These are phyloP conservation scores for Drosophila paramelanica DNA, from an alignment of 2,888 invertebrate genomes.

Conservation along the genomic window DNA sequence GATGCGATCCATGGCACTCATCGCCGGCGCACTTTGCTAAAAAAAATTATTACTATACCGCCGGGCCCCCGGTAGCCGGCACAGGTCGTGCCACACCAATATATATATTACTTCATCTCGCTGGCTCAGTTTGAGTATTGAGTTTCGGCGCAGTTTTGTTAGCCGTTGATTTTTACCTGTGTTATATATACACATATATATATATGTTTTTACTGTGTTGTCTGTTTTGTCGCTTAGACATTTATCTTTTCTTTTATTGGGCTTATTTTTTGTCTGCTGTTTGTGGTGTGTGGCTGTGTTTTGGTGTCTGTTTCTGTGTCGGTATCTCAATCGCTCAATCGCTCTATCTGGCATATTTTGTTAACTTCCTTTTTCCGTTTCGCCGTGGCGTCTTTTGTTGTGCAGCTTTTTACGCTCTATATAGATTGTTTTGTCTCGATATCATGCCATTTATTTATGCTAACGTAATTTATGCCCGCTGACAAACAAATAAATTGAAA, in stretches of 20 bases:
- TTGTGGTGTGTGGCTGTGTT: slow-evolving; percentile 5
- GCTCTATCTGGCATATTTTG: slow-evolving; percentile 78
- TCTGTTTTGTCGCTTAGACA: slow-evolving; percentile 53
- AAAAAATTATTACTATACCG: slow-evolving; percentile 69
- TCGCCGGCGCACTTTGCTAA: slow-evolving; percentile 69
- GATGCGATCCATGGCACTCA: slow-evolving; percentile 74
- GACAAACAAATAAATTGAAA: slow-evolving; percentile 75
- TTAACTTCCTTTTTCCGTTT: slow-evolving; percentile 79
- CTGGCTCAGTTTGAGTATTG: slow-evolving; percentile 60
- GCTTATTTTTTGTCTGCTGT: slow-evolving; percentile 54
- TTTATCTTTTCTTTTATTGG: slow-evolving; percentile 79
- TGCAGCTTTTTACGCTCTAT: slow-evolving; percentile 69
- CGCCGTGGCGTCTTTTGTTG: slow-evolving; percentile 50
- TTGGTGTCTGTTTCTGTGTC: slow-evolving; percentile 45
- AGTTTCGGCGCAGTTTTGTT: slow-evolving; percentile 71
- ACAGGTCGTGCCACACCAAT: slow-evolving; percentile 8
- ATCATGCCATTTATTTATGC: slow-evolving; percentile 67
- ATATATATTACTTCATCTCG: slow-evolving; percentile 70
- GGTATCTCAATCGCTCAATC: slow-evolving; percentile 74
- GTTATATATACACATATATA: slow-evolving; percentile 14
- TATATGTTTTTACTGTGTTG: slow-evolving; percentile 5
- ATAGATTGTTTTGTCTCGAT: slow-evolving; percentile 74
- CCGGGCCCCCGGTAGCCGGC: slow-evolving; percentile 37
- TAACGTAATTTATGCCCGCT: slow-evolving; percentile 70
- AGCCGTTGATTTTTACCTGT: slow-evolving; percentile 73